phyloP scores from a whole-genome alignment of 2,888 invertebrate species.

The Lepidocyrtinus sp. region DNA sequence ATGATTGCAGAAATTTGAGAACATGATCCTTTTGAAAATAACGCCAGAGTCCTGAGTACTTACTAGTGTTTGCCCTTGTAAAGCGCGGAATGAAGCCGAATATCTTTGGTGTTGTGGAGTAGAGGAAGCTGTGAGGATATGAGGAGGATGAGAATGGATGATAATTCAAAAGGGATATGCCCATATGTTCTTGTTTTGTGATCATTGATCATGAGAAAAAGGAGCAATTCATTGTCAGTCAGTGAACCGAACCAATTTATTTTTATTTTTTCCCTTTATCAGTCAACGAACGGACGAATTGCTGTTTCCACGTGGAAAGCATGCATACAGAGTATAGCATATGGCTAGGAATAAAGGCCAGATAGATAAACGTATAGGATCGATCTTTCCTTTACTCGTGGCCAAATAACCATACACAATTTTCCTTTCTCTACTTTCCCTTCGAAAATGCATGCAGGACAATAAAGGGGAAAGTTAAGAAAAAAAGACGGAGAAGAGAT shows the following conservation, averaged over 20 bases:
- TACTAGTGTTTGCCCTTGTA: too few species aligned
- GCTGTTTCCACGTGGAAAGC: too few species aligned
- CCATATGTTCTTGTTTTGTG: background rate
- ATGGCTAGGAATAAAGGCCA: too few species aligned
- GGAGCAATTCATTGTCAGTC: slow-evolving; percentile 11
- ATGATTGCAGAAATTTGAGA: slow-evolving; percentile 6
- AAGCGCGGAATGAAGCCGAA: too few species aligned
- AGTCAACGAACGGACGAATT: background rate
- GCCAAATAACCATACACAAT: too few species aligned
- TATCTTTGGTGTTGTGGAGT: background rate
- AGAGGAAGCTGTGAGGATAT: background rate
- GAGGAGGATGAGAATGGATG: background rate
- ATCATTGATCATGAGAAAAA: background rate
- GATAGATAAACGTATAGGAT: too few species aligned
- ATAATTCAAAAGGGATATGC: background rate
- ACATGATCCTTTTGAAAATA: slow-evolving; percentile 10
- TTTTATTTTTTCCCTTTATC: background rate
- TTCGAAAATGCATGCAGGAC: too few species aligned
- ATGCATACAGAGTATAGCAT: too few species aligned
- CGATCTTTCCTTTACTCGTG: too few species aligned
- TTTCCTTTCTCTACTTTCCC: too few species aligned
- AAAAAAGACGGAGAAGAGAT: background rate
- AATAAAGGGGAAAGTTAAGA: background rate
- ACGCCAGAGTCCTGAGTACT: too few species aligned
- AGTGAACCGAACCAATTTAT: background rate